These are phyloP conservation scores for Tenebrosternarchus preto DNA, from an alignment of 2,113 vertebrate species.

Conservation along the genomic window DNA sequence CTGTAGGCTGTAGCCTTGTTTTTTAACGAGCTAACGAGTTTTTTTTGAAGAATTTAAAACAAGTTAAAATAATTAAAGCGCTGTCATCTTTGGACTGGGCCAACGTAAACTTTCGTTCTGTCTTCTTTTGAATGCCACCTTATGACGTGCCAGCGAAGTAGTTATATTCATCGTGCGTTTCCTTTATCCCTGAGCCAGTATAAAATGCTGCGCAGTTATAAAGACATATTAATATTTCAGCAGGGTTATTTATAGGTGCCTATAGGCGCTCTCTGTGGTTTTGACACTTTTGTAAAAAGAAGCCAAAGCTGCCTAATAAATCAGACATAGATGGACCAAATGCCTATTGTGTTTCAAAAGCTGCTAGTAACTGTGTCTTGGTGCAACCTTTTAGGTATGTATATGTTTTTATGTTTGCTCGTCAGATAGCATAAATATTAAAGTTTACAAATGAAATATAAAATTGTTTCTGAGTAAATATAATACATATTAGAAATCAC, in stretches of 20 bases:
- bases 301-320: background rate
- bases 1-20: background rate
- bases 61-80: background rate
- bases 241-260: slow-evolving; percentile 55
- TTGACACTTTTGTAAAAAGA: slow-evolving; percentile 38
- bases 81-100: slow-evolving; percentile 11
- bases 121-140: too few relatives aligned
- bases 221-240: slow-evolving; percentile 60
- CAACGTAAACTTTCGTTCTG: background rate
- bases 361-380: too few relatives aligned
- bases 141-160: too few relatives aligned
- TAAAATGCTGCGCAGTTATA: slow-evolving; percentile 45
- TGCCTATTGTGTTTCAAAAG: too few relatives aligned
- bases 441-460: too few relatives aligned
- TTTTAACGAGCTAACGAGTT: background rate
- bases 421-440: too few relatives aligned
- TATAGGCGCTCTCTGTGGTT: slow-evolving; percentile 40
- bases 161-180: slow-evolving; percentile 25
- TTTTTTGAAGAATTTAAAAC: too few relatives aligned
- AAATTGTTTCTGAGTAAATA: too few relatives aligned
- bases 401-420: too few relatives aligned
- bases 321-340: too few relatives aligned
- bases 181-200: background rate
- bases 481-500: too few relatives aligned
- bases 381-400: too few relatives aligned